phyloP scores from a whole-genome alignment of 2,888 invertebrate genomes.

The Tubulanus polymorphus region DNA sequence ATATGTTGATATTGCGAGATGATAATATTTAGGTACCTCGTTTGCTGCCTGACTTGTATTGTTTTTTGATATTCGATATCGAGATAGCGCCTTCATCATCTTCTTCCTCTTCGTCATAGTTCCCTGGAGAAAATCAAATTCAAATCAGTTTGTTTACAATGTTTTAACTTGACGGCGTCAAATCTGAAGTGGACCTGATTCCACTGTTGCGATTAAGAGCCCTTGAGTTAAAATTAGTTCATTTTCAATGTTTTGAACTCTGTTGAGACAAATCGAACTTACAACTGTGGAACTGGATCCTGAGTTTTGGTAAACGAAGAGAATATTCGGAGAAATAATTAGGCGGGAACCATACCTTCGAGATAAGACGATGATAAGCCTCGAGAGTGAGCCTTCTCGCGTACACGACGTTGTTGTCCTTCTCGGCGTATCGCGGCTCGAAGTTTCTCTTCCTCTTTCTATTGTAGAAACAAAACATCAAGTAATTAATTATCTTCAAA shows the following conservation, averaged over 20 bases:
- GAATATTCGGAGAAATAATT: neutral
- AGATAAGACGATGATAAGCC: conserved; percentile 58
- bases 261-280: neutral
- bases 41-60: conserved; percentile 70
- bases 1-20: neutral
- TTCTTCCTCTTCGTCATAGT: conserved; percentile 73
- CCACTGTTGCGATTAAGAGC: no score
- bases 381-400: conserved; percentile 56
- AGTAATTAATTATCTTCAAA: neutral
- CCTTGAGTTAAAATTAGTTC: no score
- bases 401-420: conserved; percentile 60
- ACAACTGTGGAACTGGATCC: neutral
- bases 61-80: conserved; percentile 88
- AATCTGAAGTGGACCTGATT: no score
- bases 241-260: no score
- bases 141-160: neutral
- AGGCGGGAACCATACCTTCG: conserved; percentile 54
- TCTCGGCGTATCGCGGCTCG: conserved; percentile 79
- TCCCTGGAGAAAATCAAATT: conserved; percentile 57
- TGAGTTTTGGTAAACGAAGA: neutral
- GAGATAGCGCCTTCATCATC: conserved; percentile 92
- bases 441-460: conserved; percentile 96
- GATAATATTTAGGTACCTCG: conserved; percentile 20
- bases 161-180: no score
- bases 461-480: conserved; percentile 10